These are phyloP conservation scores for Rutpela maculata DNA, from an alignment of 2,888 invertebrate genomes.

Conservation along the genomic window DNA sequence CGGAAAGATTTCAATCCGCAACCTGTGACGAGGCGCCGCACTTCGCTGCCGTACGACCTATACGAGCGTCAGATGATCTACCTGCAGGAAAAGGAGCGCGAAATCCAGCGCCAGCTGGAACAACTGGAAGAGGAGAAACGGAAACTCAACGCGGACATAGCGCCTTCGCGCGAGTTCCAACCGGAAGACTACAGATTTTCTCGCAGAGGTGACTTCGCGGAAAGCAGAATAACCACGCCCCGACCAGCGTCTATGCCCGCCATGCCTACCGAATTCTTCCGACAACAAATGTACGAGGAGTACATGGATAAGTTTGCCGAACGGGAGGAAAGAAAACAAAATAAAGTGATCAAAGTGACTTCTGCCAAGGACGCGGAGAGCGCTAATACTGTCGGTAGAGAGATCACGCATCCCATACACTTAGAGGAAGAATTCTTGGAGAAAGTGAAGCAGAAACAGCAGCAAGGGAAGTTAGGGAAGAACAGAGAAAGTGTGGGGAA, in stretches of 20 bases:
- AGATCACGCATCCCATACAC: conserved; percentile 74
- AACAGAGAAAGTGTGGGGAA: conserved; percentile 59
- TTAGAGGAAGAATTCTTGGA: conserved; percentile 87
- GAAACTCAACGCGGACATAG: conserved; percentile 67
- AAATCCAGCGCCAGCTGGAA: conserved; percentile 81
- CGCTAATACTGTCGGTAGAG: conserved; percentile 48
- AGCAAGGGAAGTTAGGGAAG: conserved; percentile 73
- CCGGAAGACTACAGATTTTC: conserved; percentile 73
- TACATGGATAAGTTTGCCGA: conserved; percentile 87
- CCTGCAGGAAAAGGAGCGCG: conserved; percentile 81
- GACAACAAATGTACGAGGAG: conserved; percentile 90
- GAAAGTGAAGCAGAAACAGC: conserved; percentile 83
- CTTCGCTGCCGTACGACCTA: conserved; percentile 81
- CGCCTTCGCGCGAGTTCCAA: conserved; percentile 73
- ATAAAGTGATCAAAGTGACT: conserved; percentile 88
- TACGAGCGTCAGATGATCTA: conserved; percentile 81
- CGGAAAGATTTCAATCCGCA: conserved; percentile 51
- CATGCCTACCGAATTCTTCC: conserved; percentile 81
- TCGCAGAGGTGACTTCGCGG: conserved; percentile 74
- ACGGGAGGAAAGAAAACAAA: conserved; percentile 85
- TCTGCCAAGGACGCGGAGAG: conserved; percentile 68
- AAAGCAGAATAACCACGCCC: conserved; percentile 53
- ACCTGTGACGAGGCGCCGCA: conserved; percentile 69
- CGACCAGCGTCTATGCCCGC: conserved; percentile 68
- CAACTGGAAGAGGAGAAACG: conserved; percentile 78